Percentiles rank a stretch among this genome's conserved stretches.
Conservation (phyloP, 2,888 invertebrate species). For the Lycia hirtaria region DNA sequence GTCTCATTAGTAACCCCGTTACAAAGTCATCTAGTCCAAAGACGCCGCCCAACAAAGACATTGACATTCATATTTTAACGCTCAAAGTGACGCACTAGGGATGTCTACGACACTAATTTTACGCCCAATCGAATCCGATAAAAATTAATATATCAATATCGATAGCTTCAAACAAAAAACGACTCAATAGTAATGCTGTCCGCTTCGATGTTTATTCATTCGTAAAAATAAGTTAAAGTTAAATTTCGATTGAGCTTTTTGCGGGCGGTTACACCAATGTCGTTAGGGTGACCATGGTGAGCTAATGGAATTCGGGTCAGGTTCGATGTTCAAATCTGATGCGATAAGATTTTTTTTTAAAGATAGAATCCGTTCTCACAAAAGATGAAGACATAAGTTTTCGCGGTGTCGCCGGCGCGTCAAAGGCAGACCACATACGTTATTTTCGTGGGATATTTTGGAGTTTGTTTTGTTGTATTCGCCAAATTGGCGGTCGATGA, state of each 20-base stretch:
- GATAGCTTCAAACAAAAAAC: slow-evolving; percentile 65
- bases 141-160: slow-evolving; percentile 78
- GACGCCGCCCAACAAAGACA: slow-evolving; percentile 69
- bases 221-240: slow-evolving; percentile 67
- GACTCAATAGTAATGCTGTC: slow-evolving; percentile 53
- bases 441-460: slow-evolving; percentile 69
- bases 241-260: slow-evolving; percentile 72
- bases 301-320: slow-evolving; percentile 70
- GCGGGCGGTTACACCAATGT: slow-evolving; percentile 73
- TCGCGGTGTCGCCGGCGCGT: slow-evolving; percentile 66
- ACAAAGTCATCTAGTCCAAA: slow-evolving; percentile 66
- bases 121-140: slow-evolving; percentile 79
- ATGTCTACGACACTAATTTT: slow-evolving; percentile 75
- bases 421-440: slow-evolving; percentile 80
- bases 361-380: slow-evolving; percentile 71
- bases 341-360: slow-evolving; percentile 56
- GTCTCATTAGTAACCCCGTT: slow-evolving; percentile 73
- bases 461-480: slow-evolving; percentile 59
- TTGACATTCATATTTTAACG: slow-evolving; percentile 79
- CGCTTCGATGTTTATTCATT: slow-evolving; percentile 56
- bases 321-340: slow-evolving; percentile 54
- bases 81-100: slow-evolving; percentile 75
- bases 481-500: slow-evolving; percentile 81
- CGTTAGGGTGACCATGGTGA: slow-evolving; percentile 73
- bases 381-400: slow-evolving; percentile 83